Evolutionary conservation across 2,888 invertebrate species (phyloP), one percentile per base, ranked within the genome.

Genomic region (Lumbricus terrestris): DNA sequence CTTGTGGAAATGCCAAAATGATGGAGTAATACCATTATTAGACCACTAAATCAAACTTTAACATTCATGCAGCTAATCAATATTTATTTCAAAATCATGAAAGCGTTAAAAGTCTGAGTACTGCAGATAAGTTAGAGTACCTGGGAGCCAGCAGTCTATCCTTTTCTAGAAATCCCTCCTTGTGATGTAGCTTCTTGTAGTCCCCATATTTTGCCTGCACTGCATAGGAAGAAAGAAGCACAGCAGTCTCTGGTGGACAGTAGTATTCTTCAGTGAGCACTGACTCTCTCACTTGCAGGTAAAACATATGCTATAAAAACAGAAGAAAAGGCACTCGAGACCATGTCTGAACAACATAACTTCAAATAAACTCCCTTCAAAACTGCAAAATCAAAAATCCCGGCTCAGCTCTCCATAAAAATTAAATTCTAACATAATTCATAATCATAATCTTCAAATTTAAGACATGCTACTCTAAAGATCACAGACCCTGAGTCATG

Each of bases 221-320:
- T 29, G 99, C 99, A 95, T 99, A 99, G 89, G 99, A 99, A 37
- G 99, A 99, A 92, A 99, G 96, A 92, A 99, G 96, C 88, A 99
- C 99, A 34, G 98, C 98, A 89, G 99, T 99, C 96, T 99, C 99
- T 85, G 99, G 98, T 92, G 99, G 99, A 95, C 99, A 99, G 96
- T 99, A 99, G 94, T 99, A 98, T 96, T 99, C 99, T 95, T 99
- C 99, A 91, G 97, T 97, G 92, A 99, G 96, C 95, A 99, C 99
- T 93, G 97, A 97, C 95, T 99, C 99, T 96, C 99, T 99, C 93
- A 98, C 98, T 85, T 85, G 85, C 29, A 85, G 85, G 85, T 85
- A 85, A 35, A 85, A 85, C 85, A 85, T 85, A 33, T 85, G 85
- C 85, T 85, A 23, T 8, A 85, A 35, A n/a, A 85, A 85, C 85